phyloP scores from a whole-genome alignment of 2,888 invertebrate species.

The Corbicula japonica region DNA sequence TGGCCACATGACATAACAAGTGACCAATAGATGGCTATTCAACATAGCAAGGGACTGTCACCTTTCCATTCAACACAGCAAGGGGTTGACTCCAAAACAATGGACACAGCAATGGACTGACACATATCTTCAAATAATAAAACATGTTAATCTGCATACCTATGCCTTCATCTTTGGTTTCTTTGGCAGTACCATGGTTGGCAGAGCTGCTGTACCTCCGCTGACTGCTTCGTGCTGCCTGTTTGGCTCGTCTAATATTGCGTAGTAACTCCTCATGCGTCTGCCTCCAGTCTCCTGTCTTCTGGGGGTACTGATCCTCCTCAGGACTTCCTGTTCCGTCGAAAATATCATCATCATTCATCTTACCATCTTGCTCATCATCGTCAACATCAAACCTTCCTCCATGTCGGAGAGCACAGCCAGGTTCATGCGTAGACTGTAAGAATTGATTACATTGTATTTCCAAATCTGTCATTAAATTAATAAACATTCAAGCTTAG shows the following conservation, averaged over 20 bases:
- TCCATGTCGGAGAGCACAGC: slow-evolving; percentile 71
- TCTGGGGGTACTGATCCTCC: slow-evolving; percentile 64
- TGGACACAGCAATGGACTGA: no score
- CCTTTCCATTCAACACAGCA: no score
- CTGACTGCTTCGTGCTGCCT: slow-evolving; percentile 55
- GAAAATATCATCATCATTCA: slow-evolving; percentile 43
- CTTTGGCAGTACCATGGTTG: slow-evolving; percentile 19
- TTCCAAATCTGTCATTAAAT: no score
- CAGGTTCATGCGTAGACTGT: slow-evolving; percentile 73
- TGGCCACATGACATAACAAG: no score
- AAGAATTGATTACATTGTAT: no score
- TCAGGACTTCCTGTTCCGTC: slow-evolving; percentile 48
- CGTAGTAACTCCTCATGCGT: slow-evolving; percentile 72
- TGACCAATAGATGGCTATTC: no score
- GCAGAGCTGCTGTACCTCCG: slow-evolving; percentile 36
- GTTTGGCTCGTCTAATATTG: slow-evolving; percentile 71
- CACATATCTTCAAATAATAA: no score
- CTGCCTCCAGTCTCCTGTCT: slow-evolving; percentile 72
- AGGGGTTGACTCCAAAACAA: no score
- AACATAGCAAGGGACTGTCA: no score
- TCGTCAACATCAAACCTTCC: slow-evolving; percentile 63
- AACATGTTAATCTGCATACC: no score
- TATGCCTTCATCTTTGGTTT: slow-evolving; percentile 33
- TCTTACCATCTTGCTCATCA: slow-evolving; percentile 44
- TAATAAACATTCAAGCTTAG: no score